Evolutionary conservation across 2,888 invertebrate genomes (phyloP), one percentile per base, ranked within the genome.

Genomic region (Drosophila koepferae): DNA sequence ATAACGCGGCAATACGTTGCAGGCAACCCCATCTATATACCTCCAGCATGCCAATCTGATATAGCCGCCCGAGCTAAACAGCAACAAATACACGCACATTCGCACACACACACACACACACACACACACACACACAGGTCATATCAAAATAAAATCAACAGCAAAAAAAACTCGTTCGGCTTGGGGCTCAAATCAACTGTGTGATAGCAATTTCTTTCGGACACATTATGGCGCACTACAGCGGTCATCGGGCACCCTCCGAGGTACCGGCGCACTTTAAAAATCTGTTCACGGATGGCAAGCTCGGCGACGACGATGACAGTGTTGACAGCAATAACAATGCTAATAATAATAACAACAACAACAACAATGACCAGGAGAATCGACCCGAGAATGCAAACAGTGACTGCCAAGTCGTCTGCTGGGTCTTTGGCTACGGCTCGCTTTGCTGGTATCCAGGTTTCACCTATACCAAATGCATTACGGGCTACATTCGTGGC

Each of bases 371-470:
- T 44, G 62, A 76, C 54, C 90, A 77, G 62, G 77, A 90, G 61
- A 88, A 85, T 68, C 69, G 36, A 1, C 70, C 53, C 28, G 63
- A 63, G 18, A 80, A 82, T 67, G 71, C 55, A 53, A 72, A 67
- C n/a, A 80, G 85, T 55, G 76, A 63, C 7, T 72, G 71, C n/a
- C 28, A 69, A 36, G 76, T 86, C 9, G 77, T 87, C 28, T 91
- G 90, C 91, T 99, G 98, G 98, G 95, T 99, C 34, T 99, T 99
- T 91, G 99, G 98, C 1, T 99, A 99, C 90, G 99, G 99, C 5
- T 98, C 98, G 0, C 93, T 99, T 56, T 97, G 98, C 93, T 99
- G 99, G 99, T 95, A 97, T 93, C 98, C 98, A 0, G 98, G 99
- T 60, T 99, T 99, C 92, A 96, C 96, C 61, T 98, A 96, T 92